Evolutionary conservation across 2,797 vertebrate genomes (phyloP).

Genomic region (Cottoperca gobio): DNA sequence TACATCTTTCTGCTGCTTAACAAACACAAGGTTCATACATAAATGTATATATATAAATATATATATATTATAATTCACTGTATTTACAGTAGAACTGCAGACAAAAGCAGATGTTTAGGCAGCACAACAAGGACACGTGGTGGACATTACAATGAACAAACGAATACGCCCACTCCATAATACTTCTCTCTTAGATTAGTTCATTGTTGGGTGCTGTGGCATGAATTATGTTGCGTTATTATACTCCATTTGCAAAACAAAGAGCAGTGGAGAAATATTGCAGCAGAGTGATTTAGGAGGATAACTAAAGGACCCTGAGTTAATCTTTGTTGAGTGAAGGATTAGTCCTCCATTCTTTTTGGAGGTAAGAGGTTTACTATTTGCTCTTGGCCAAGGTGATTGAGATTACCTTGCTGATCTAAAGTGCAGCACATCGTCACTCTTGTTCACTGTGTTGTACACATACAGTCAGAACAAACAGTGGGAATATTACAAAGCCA

Average conservation of each 20-base stretch:
- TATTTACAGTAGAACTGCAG: neutral
- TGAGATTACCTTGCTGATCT: slow-evolving; percentile 47
- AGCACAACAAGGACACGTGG: neutral
- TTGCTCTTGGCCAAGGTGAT: slow-evolving; percentile 53
- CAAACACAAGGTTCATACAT: too few species aligned
- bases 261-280: slow-evolving; percentile 15
- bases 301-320: slow-evolving; percentile 31
- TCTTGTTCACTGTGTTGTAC: neutral
- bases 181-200: slow-evolving; percentile 2
- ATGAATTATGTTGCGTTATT: slow-evolving; percentile 6
- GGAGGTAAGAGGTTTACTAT: slow-evolving; percentile 72
- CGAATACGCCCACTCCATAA: neutral
- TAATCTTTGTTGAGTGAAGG: slow-evolving; percentile 60
- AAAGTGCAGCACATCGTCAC: slow-evolving; percentile 30
- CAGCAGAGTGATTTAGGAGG: slow-evolving; percentile 36
- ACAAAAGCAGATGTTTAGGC: neutral
- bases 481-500: neutral
- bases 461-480: neutral
- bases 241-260: slow-evolving; percentile 13
- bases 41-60: too few species aligned
- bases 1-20: neutral
- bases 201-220: neutral
- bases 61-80: neutral
- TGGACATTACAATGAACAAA: neutral
- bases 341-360: slow-evolving; percentile 67